Base-by-base conservation (phyloP, 2,113 vertebrate genomes). In the Dasyornis broadbenti region DNA sequence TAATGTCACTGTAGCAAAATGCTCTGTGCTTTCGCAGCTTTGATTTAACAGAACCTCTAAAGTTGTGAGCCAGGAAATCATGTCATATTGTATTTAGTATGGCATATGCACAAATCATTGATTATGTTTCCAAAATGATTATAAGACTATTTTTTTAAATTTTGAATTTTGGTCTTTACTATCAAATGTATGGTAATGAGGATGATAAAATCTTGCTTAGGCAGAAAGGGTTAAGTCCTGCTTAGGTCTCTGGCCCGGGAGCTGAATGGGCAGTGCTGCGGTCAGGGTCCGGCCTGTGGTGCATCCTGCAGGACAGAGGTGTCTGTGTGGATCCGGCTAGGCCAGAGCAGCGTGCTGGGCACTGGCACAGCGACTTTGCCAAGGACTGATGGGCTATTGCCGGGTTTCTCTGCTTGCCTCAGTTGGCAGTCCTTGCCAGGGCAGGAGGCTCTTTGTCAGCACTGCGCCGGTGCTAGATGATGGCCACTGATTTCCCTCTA, bases 261-360 rank as follows among this genome's bases (percentile, higher is more conserved):
- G 22, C 27, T 33, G 71, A 5, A 1, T 7, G 0, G 14, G 64
- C 0, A 0, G 17, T 24, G 40, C 50, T 63, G 53, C 5, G 1
- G 70, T 6, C 7, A 8, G 45, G 40, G 4, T 31, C 33, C n/a
- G 42, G 44, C 1, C 0, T 3, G 53, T 1, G 47, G 45, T 11
- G 0, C 47, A 10, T 30, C 15, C 28, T 3, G 1, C 0, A 2
- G 33, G 52, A 27, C 30, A 15, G 44, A 6, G 3, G 9, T 19
- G 63, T 61, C 60, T 7, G 6, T n/a, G 88, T 16, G 2, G 17
- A 1, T 27, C 7, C 3, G 22, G 52, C n/a, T 0, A 2, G n/a
- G 45, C 11, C 13, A 33, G 54, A 7, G 47, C 57, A 21, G 47
- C 54, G 20, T 4, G 2, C 7, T 20, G 45, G 40, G 10, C 31